Evolutionary conservation across 2,888 invertebrate genomes (phyloP).

Genomic region (Eupithecia abbreviata): DNA sequence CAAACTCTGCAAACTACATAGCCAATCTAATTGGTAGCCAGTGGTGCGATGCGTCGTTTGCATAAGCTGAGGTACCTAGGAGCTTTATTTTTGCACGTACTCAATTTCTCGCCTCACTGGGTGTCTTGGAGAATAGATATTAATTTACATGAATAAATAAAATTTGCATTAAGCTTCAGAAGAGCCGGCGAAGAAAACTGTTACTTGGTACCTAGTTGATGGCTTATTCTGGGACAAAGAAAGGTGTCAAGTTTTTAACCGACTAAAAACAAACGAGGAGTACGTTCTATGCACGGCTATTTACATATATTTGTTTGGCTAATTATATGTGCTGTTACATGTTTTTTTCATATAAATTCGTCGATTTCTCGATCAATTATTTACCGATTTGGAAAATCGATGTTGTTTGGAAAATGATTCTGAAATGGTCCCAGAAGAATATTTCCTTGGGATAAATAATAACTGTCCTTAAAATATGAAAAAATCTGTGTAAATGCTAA

Average conservation of each 20-base stretch:
- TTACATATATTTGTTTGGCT: too few relatives aligned
- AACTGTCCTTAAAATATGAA: too few relatives aligned
- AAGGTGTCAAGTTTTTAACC: not conserved
- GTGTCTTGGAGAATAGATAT: conserved; percentile 80
- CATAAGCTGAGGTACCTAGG: conserved; percentile 63
- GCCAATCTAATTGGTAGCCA: conserved; percentile 71
- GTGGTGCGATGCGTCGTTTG: conserved; percentile 62
- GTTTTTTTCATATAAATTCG: too few relatives aligned
- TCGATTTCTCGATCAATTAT: too few relatives aligned
- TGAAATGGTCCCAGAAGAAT: too few relatives aligned
- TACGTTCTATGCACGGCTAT: too few relatives aligned
- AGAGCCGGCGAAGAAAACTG: conserved; percentile 64
- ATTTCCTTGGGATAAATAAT: too few relatives aligned
- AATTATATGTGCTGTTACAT: too few relatives aligned
- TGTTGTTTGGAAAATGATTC: too few relatives aligned
- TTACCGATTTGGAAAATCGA: too few relatives aligned
- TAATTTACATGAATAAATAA: conserved; percentile 84
- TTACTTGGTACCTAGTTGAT: conserved; percentile 54
- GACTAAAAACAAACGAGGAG: too few relatives aligned
- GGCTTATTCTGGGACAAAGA: conserved; percentile 48
- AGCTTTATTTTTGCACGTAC: conserved; percentile 83
- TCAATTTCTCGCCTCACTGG: conserved; percentile 82
- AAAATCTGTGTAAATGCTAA: too few relatives aligned
- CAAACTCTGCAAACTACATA: conserved; percentile 44
- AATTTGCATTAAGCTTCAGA: conserved; percentile 82